A percentile compares a stretch with the other conserved stretches of the same genome.
These are phyloP conservation scores for Lanistes nyassanus DNA, from an alignment of 1,140 invertebrate species.

Conservation along the genomic window DNA sequence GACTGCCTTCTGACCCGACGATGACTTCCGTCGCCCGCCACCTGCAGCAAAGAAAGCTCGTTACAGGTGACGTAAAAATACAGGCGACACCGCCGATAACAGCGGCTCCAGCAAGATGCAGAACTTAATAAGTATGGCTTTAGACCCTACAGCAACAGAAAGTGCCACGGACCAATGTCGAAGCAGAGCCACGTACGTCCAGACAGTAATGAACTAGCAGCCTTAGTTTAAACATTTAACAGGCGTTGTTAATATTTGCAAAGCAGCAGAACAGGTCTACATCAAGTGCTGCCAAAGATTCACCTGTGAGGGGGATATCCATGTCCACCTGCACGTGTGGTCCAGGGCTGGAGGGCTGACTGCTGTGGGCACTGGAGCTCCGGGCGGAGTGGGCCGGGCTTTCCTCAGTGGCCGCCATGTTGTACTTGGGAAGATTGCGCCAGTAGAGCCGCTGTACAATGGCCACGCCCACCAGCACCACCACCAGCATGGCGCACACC, in stretches of 20 bases:
- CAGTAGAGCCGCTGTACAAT: conserved; percentile 50
- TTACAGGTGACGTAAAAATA: too few relatives aligned
- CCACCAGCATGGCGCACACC: conserved; percentile 48
- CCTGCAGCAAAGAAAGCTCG: too few relatives aligned
- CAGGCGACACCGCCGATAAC: too few relatives aligned
- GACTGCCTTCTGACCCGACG: conserved; percentile 6
- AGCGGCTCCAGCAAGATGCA: too few relatives aligned
- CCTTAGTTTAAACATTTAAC: too few relatives aligned
- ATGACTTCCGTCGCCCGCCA: conserved; percentile 12
- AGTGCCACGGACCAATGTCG: too few relatives aligned
- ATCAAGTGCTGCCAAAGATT: conserved; percentile 3
- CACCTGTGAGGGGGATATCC: conserved; percentile 53
- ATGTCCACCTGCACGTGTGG: conserved; percentile 50
- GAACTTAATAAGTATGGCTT: too few relatives aligned
- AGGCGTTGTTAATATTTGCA: too few relatives aligned
- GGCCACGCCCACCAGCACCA: conserved; percentile 46
- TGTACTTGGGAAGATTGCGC: conserved; percentile 50
- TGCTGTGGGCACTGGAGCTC: conserved; percentile 51
- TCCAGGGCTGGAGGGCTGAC: conserved; percentile 45
- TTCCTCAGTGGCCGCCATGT: conserved; percentile 49
- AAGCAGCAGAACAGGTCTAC: too few relatives aligned
- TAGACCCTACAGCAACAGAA: too few relatives aligned
- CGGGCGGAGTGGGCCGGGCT: conserved; percentile 49
- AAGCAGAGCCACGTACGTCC: too few relatives aligned
- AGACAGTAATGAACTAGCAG: too few relatives aligned